Conservation (phyloP, 2,888 invertebrate species). For the Urechis unicinctus region DNA sequence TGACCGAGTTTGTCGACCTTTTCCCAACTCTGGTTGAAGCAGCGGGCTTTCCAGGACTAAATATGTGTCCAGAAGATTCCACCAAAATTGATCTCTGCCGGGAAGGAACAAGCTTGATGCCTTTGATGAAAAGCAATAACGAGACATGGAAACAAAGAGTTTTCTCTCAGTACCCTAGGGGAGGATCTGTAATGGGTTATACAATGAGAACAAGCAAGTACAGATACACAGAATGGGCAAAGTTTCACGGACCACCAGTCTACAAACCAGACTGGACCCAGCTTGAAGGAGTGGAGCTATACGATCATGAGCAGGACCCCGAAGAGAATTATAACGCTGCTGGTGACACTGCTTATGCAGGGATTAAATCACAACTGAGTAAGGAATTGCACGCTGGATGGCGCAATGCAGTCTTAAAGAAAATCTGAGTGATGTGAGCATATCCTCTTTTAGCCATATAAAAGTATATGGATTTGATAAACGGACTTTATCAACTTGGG, state of each 20-base stretch:
- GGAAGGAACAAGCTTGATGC: background rate
- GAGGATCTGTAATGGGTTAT: too few species aligned
- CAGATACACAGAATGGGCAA: too few species aligned
- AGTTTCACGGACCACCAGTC: too few species aligned
- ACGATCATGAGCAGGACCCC: constrained; percentile 4
- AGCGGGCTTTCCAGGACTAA: constrained; percentile 14
- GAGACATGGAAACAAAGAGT: too few species aligned
- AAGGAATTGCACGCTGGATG: background rate
- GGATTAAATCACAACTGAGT: background rate
- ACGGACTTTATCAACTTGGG: too few species aligned
- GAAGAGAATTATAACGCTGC: constrained; percentile 4
- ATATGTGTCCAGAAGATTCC: constrained; percentile 21
- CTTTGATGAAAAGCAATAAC: constrained; percentile 5
- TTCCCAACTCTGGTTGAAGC: constrained; percentile 25
- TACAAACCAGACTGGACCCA: too few species aligned
- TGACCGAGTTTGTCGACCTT: constrained; percentile 25
- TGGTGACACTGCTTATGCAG: background rate
- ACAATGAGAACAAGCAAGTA: too few species aligned
- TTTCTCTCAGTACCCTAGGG: too few species aligned
- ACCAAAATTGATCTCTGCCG: background rate
- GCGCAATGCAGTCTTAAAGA: too few species aligned
- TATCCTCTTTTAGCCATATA: too few species aligned
- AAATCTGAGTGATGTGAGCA: too few species aligned
- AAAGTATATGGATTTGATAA: too few species aligned
- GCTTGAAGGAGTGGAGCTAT: constrained; percentile 7